Percentiles rank a stretch among this genome's conserved stretches.
Conservation (phyloP, 2,797 vertebrate species). For the Pachyuromys duprasi region DNA sequence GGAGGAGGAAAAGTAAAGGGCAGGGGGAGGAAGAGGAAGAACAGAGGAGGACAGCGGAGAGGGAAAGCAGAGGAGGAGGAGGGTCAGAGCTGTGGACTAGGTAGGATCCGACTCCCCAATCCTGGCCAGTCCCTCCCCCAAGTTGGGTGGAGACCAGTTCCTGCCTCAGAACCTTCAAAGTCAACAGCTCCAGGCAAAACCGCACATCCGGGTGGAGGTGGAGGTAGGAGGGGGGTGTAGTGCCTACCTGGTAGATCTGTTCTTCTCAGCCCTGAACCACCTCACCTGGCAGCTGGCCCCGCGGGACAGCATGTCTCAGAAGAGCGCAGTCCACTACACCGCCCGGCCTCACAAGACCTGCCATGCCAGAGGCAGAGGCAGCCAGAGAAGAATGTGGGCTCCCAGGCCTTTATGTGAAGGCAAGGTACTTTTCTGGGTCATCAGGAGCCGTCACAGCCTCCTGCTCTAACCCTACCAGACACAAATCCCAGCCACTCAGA, state of each 20-base stretch:
- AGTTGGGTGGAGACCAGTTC: not conserved
- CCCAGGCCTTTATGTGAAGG: not conserved
- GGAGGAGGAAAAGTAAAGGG: too few relatives aligned
- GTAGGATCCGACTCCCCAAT: not conserved
- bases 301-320: accelerated
- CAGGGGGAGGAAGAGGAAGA: too few relatives aligned
- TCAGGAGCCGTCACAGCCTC: not conserved
- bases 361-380: not conserved
- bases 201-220: conserved; percentile 13
- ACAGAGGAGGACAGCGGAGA: not conserved
- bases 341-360: accelerated
- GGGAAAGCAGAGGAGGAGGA: too few relatives aligned
- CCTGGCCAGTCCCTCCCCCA: not conserved
- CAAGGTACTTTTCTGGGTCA: not conserved
- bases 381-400: not conserved
- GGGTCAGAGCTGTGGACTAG: not conserved
- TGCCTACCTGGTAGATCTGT: not conserved
- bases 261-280: not conserved
- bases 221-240: not conserved
- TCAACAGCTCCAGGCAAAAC: not conserved
- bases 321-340: not conserved
- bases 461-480: not conserved
- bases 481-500: not conserved
- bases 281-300: not conserved
- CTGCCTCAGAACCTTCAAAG: not conserved